Base-by-base conservation (phyloP, 2,113 vertebrate species). In the Petrocephalus microphthalmus region DNA sequence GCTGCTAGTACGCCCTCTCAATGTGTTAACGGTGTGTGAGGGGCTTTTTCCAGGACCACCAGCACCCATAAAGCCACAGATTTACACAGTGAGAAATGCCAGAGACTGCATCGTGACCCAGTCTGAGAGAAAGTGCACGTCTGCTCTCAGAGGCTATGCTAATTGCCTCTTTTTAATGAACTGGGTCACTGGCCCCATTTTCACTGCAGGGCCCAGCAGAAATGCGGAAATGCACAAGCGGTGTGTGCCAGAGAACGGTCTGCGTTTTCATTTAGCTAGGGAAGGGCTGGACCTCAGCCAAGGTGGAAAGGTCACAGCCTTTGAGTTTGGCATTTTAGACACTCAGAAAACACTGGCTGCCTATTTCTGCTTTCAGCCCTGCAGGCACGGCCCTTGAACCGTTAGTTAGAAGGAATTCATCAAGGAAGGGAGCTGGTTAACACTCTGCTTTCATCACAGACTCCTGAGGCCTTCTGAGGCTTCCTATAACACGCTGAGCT, bases 341-440 rank as follows among this genome's bases (percentile, higher is more conserved):
- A 51, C 49, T 33, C 49, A 37, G 29, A 85, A 85, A 85, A 83
- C 25, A 54, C n/a, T n/a, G 45, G 45, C 45, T n/a, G 45, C 82
- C 45, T 52, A 51, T 84, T 84, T 84, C 45, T 84, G 82, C 49
- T 85, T 5, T 56, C 25, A 37, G 53, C 67, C 85, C 86, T 86
- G 67, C 22, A 90, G 84, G 84, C 87, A 87, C 4, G 87, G 20
- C n/a, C 45, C 52, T 86, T 52, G 54, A 88, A 67, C 71, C 22
- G 13, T 49, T 83, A 49, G 45, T 49, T 83, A 49, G 15, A 25
- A 57, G 84, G 45, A 87, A 90, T 88, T 87, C 86, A 90, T 88
- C 89, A 88, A 8, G 49, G 54, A 25, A 67, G 0, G 71, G 52
- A 78, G 87, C 74, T 29, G 5, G 84, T 85, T 85, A 11, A 52